Percentiles rank a stretch among this genome's conserved stretches.
phyloP scores from a whole-genome alignment of 1,140 invertebrate genomes.

The Diorhabda elongata region DNA sequence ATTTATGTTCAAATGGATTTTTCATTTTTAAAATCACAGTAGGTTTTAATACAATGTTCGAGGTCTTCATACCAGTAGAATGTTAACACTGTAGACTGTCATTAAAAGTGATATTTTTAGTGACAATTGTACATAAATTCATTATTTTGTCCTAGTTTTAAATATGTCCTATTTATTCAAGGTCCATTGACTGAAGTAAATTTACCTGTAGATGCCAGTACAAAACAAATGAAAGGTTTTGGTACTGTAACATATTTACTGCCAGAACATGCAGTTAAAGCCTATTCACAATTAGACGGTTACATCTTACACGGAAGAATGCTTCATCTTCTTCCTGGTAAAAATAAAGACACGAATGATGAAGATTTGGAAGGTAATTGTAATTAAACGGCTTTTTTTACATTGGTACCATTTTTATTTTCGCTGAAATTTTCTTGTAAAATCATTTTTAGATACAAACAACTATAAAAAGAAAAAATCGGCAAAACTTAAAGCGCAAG shows the following conservation, averaged over 20 bases:
- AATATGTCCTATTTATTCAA: constrained; percentile 41
- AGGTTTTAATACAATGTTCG: too few species aligned
- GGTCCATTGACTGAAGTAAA: constrained; percentile 84
- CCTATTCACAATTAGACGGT: constrained; percentile 85
- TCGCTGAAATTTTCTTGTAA: constrained; percentile 5
- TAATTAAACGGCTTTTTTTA: constrained; percentile 6
- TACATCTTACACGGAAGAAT: constrained; percentile 85
- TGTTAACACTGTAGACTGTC: too few species aligned
- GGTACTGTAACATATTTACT: constrained; percentile 90
- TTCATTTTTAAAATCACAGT: too few species aligned
- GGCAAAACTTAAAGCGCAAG: constrained; percentile 70
- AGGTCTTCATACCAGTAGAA: too few species aligned
- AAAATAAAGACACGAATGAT: constrained; percentile 57
- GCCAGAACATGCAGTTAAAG: constrained; percentile 91
- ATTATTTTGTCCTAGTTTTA: too few species aligned
- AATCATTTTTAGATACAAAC: constrained; percentile 52
- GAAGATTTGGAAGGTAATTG: constrained; percentile 54
- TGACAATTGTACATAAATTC: too few species aligned
- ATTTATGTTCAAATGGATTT: too few species aligned
- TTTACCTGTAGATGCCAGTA: constrained; percentile 81
- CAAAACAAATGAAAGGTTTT: constrained; percentile 89
- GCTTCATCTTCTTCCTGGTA: constrained; percentile 89
- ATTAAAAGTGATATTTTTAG: too few species aligned
- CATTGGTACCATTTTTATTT: too few species aligned
- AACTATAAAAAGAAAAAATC: constrained; percentile 86